Evolutionary conservation across 2,888 invertebrate species (phyloP), one percentile per base, ranked within the genome.

Genomic region (Hydraecia micacea): DNA sequence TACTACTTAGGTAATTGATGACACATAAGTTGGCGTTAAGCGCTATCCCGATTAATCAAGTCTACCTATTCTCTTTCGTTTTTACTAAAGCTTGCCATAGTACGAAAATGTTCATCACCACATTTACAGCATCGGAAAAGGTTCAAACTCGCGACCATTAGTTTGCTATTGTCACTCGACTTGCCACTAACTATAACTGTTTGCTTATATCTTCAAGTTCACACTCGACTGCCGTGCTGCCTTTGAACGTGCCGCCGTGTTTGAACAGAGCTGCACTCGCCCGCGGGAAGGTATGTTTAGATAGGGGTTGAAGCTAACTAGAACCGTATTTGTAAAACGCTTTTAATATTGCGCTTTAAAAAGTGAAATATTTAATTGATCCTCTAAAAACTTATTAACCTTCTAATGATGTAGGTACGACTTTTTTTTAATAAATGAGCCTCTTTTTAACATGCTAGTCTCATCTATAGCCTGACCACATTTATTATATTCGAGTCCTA

Each of bases 211-310:
- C 83, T 83, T 84, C 46, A 83, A 70, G 65, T 74, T 84, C 73
- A 84, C 83, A 83, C 84, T 84, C 55, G 84, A 84, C 84, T 83
- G 83, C 84, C 60, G 83, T 70, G 75, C 69, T 72, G 74, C 65
- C 83, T 83, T 83, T 83, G 84, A 84, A 58, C 68, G 75, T 49
- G 69, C 83, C 83, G 83, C 69, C 46, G 32, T 75, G 84, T 83
- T 75, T 75, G 52, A 73, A 80, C 84, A 83, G 75, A 60, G 68
- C 72, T 55, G 5, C 84, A 46, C 72, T 69, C 63, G 84, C 80
- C 75, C 74, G 75, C 78, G 77, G 73, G 32, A 11, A 55, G n/a
- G 11, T 6, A 36, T 83, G 68, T 80, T 84, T 62, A 60, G 39
- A 52, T 36, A 80, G 76, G 84, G 83, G 84, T 73, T 55, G 80